Evolutionary conservation across 2,113 vertebrate species (phyloP).

Genomic region (Planiliza haematocheilus): DNA sequence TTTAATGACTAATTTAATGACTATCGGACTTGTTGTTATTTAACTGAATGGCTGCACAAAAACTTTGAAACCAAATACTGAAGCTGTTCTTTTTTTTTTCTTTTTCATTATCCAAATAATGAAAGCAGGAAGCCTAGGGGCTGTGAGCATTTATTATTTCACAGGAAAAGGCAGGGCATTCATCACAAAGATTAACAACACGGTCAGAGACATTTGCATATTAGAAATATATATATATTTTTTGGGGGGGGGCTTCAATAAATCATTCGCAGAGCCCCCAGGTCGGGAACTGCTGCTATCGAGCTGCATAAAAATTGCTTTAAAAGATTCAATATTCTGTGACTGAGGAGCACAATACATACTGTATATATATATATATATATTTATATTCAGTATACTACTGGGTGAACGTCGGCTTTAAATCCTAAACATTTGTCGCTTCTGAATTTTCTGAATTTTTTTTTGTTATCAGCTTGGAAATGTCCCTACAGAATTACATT

Average conservation of each 20-base stretch:
- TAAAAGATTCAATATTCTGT: conserved; percentile 21
- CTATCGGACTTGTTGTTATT: conserved; percentile 1
- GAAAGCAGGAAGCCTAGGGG: conserved; percentile 30
- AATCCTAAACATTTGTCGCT: neutral
- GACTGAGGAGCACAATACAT: conserved; percentile 5
- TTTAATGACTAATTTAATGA: conserved; percentile 28
- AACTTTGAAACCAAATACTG: conserved; percentile 33
- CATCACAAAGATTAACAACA: conserved; percentile 64
- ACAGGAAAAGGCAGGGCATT: conserved; percentile 44
- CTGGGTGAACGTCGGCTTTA: neutral
- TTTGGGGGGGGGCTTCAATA: conserved; percentile 45
- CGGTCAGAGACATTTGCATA: conserved; percentile 51
- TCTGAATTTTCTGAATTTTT: neutral
- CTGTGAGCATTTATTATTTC: conserved; percentile 49
- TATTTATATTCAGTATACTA: neutral
- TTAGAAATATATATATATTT: conserved; percentile 41
- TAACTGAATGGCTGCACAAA: conserved; percentile 15
- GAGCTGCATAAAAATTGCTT: conserved; percentile 12
- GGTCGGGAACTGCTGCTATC: conserved; percentile 24
- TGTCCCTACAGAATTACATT: neutral
- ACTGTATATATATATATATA: neutral
- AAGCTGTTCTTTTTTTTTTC: conserved; percentile 16
- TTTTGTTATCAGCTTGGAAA: neutral
- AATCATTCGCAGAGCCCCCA: conserved; percentile 54
- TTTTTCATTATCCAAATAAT: conserved; percentile 12